These are phyloP conservation scores for Rhinella marina DNA, from an alignment of 2,797 vertebrate species.

Conservation along the genomic window DNA sequence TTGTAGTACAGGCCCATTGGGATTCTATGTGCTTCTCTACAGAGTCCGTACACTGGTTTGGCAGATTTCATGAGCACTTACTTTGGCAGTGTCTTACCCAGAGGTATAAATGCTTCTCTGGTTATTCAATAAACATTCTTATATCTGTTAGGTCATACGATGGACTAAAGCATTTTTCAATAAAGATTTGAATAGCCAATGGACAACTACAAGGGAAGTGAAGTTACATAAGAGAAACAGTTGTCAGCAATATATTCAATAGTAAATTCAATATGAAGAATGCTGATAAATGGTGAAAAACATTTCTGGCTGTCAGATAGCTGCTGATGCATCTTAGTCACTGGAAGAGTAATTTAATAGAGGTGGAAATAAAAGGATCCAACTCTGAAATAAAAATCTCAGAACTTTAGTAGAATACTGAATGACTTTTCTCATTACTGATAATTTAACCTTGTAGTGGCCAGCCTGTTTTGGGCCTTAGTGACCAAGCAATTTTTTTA, in stretches of 20 bases:
- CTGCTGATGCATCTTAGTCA: not conserved
- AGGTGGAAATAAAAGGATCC: not conserved
- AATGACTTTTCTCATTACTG: not conserved
- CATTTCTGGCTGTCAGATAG: not conserved
- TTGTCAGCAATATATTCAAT: not conserved
- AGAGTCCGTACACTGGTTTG: not conserved
- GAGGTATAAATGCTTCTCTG: not conserved
- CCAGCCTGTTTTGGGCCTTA: no score
- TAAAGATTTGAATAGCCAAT: not conserved
- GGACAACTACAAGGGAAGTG: not conserved
- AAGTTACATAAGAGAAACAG: not conserved
- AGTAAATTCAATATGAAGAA: not conserved
- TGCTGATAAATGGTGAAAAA: not conserved
- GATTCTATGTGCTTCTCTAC: not conserved
- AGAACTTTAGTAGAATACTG: not conserved
- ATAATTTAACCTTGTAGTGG: not conserved
- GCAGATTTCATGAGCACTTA: not conserved
- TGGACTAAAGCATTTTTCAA: not conserved
- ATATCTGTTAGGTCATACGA: not conserved
- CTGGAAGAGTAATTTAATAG: not conserved
- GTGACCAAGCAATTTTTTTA: no score
- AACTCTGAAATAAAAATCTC: not conserved
- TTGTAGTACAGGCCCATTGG: not conserved
- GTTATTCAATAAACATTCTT: not conserved
- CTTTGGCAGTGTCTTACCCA: not conserved